Percentiles rank a stretch among this genome's conserved stretches.
These are phyloP conservation scores for Campodea augens DNA, from an alignment of 1,140 invertebrate genomes.

Conservation along the genomic window DNA sequence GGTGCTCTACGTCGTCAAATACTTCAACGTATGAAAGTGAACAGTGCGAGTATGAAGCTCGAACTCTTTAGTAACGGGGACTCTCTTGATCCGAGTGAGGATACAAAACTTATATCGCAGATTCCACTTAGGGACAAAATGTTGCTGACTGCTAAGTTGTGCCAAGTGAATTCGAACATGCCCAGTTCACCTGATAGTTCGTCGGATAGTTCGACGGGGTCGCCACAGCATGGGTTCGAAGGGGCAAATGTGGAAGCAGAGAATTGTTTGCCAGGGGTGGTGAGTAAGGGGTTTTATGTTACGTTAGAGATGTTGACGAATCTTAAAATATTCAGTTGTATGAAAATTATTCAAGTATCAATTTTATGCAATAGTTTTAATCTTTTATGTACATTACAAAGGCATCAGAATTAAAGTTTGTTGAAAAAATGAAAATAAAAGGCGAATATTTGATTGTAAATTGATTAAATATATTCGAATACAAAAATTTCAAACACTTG, in stretches of 20 bases:
- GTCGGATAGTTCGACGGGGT: slow-evolving; percentile 70
- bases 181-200: slow-evolving; percentile 72
- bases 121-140: slow-evolving; percentile 79
- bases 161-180: slow-evolving; percentile 56
- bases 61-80: slow-evolving; percentile 83
- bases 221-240: slow-evolving; percentile 61
- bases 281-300: too few species aligned
- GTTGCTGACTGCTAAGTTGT: slow-evolving; percentile 69
- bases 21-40: slow-evolving; percentile 46
- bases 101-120: slow-evolving; percentile 71
- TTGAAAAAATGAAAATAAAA: too few species aligned
- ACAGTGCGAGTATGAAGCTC: slow-evolving; percentile 55
- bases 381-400: too few species aligned
- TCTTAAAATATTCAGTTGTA: too few species aligned
- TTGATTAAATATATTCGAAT: too few species aligned
- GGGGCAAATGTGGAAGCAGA: slow-evolving; percentile 64
- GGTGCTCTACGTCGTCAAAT: slow-evolving; percentile 58
- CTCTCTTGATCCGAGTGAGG: slow-evolving; percentile 63
- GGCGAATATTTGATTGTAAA: too few species aligned
- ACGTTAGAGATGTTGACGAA: too few species aligned
- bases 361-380: too few species aligned
- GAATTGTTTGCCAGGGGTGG: slow-evolving; percentile 73
- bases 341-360: too few species aligned
- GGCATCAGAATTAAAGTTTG: too few species aligned
- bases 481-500: too few species aligned